Conservation (phyloP, 2,888 invertebrate genomes). For the Drosophila incognita region DNA sequence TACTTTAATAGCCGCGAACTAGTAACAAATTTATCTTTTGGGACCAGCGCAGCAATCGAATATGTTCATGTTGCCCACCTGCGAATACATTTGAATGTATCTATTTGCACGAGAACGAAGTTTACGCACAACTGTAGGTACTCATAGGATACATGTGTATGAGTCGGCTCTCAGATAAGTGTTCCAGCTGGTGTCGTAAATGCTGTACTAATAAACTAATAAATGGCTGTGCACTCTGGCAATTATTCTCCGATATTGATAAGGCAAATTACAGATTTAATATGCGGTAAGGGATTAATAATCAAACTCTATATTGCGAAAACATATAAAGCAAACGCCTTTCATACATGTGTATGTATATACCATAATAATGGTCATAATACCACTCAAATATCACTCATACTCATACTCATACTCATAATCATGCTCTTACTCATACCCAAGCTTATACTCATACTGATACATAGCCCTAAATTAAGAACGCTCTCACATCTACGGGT, state of each 20-base stretch:
- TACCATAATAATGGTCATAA: too few relatives aligned
- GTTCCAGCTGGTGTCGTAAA: conserved; percentile 57
- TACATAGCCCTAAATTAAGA: neutral
- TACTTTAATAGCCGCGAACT: conserved; percentile 1
- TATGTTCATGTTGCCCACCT: conserved; percentile 5
- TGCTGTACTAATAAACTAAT: neutral
- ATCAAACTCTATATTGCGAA: conserved; percentile 6
- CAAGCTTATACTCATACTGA: neutral
- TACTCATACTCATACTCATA: neutral
- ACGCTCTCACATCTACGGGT: neutral
- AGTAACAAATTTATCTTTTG: conserved; percentile 39
- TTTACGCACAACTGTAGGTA: conserved; percentile 34
- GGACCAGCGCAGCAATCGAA: conserved; percentile 29
- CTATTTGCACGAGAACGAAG: conserved; percentile 40
- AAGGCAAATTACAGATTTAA: conserved; percentile 33
- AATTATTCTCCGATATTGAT: conserved; percentile 43
- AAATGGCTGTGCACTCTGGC: conserved; percentile 17
- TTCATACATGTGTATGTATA: too few relatives aligned
- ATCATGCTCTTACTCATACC: neutral
- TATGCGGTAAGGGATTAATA: conserved; percentile 33
- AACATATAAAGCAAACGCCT: conserved; percentile 10
- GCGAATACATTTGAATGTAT: conserved; percentile 45
- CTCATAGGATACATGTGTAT: conserved; percentile 4
- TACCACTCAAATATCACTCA: neutral
- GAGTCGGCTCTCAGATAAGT: conserved; percentile 36